Evolutionary conservation across 2,797 vertebrate genomes (phyloP), one percentile per base, ranked within the genome.

Genomic region (Peromyscus nudipes): DNA sequence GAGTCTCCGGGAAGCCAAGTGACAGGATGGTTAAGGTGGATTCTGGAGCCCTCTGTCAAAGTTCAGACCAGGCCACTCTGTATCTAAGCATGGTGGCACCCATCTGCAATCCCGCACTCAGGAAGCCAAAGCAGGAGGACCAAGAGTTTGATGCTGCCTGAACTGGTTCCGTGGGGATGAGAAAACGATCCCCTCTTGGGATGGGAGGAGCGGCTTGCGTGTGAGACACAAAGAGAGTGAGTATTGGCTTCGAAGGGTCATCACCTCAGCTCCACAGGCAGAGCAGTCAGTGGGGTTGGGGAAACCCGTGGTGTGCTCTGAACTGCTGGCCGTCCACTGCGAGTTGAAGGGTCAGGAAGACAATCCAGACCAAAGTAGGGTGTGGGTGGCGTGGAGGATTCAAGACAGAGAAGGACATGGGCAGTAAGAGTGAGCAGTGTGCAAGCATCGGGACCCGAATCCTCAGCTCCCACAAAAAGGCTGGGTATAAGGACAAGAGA

Each of bases 131-230:
- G 29, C 3, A n/a, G 23, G 46, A 67, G 31, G 43, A 85, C 16
- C 31, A 27, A 52, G 31, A 16, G 64, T 86, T 52, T 52, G 46
- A n/a, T 19, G 6, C 64, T 86, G 71, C 81, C 84, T 31, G 11
- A 77, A 5, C 29, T 57, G 52, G 9, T 27, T 79, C 57, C n/a
- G 23, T 16, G 5, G 29, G 23, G 37, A 23, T 37, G 25, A 80
- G n/a, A 46, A 46, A 27, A 6, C 1, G 27, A 81, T 23, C 1
- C 23, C 43, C 2, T 4, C 40, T 55, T 25, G 55, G 31, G 37
- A 37, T 1, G 29, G 52, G 55, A 85, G 29, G 2, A 80, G 37
- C 1, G 4, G 65, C 49, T 6, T 2, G n/a, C 3, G 0, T 2
- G 3, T 17, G 29, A 67, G 46, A 73, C 60, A 37, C 71, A 37